Evolutionary conservation across 2,113 vertebrate genomes (phyloP), one percentile per base, ranked within the genome.

Genomic region (Epinephelus lanceolatus): DNA sequence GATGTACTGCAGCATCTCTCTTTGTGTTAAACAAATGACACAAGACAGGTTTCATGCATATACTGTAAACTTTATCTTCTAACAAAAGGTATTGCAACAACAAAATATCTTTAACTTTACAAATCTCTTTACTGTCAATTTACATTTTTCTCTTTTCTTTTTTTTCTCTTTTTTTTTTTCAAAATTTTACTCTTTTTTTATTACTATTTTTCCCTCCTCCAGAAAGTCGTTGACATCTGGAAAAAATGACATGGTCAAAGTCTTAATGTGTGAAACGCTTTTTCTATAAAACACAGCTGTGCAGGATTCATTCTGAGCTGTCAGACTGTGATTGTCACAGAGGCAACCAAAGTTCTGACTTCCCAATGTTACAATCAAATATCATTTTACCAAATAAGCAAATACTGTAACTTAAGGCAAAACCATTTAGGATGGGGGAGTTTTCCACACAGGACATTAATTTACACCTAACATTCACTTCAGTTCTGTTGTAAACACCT

Each of bases 21-120:
- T 6, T 65, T 13, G 1, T 33, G 33, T 40, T 69, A 5, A 71
- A 91, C 49, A 91, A 86, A 90, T 23, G 77, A 91, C 73, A 76
- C 14, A 18, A 94, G 74, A 84, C 88, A 7, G 51, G 62, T 91
- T 91, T 94, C 81, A 93, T 95, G 93, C 94, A 80, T 84, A 68
- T 65, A 83, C 67, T 86, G 71, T 83, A 83, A 87, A 88, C 82
- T 94, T 92, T 93, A 92, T 91, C 47, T 83, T 88, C 21, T 78
- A 94, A 94, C 90, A 93, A 89, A 94, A 93, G 88, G 47, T 82
- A 78, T 13, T 56, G 66, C 68, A 83, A 90, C 70, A 93, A 90
- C 87, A 91, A 86, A 92, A 89, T 60, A 55, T 30, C 49, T 84
- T 83, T 19, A 79, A 85, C 52, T 89, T 93, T 51, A 76, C 65